These are phyloP conservation scores for Cephus cinctus DNA, from an alignment of 1,140 invertebrate genomes.

Conservation along the genomic window DNA sequence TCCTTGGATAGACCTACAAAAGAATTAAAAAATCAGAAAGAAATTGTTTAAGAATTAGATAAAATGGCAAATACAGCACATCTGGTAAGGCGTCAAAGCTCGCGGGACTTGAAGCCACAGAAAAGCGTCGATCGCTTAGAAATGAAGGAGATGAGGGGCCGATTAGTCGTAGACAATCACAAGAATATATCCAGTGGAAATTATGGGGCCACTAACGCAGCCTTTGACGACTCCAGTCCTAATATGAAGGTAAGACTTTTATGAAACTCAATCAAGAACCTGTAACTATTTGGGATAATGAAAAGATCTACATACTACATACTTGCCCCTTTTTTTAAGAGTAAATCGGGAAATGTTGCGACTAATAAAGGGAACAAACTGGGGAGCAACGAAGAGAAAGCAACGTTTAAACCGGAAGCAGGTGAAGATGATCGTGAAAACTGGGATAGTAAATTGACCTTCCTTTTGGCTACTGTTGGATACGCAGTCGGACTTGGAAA, in stretches of 20 bases:
- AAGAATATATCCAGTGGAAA: slow-evolving; percentile 57
- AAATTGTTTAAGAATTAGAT: slow-evolving; percentile 7
- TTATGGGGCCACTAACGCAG: slow-evolving; percentile 85
- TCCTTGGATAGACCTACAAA: slow-evolving; percentile 10
- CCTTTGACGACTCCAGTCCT: slow-evolving; percentile 80
- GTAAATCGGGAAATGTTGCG: slow-evolving; percentile 39
- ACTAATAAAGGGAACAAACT: slow-evolving; percentile 59
- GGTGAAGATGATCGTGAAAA: slow-evolving; percentile 82
- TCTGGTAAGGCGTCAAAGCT: slow-evolving; percentile 81
- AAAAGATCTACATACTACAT: no score
- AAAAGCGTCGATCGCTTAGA: slow-evolving; percentile 81
- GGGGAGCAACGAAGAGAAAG: slow-evolving; percentile 61
- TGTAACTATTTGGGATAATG: no score
- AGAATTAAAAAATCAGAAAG: slow-evolving; percentile 5
- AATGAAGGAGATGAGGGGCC: slow-evolving; percentile 79
- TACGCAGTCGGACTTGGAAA: slow-evolving; percentile 95
- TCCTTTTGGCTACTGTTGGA: slow-evolving; percentile 85
- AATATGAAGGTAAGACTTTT: slow-evolving; percentile 58
- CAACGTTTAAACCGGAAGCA: slow-evolving; percentile 69
- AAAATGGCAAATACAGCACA: slow-evolving; percentile 87
- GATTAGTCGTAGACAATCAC: slow-evolving; percentile 76
- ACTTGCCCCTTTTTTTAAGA: no score
- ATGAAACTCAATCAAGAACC: no score
- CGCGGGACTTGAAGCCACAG: slow-evolving; percentile 77
- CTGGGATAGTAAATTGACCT: slow-evolving; percentile 92